Evolutionary conservation across 2,113 vertebrate genomes (phyloP), one percentile per base, ranked within the genome.

Genomic region (Oenanthe melanoleuca): DNA sequence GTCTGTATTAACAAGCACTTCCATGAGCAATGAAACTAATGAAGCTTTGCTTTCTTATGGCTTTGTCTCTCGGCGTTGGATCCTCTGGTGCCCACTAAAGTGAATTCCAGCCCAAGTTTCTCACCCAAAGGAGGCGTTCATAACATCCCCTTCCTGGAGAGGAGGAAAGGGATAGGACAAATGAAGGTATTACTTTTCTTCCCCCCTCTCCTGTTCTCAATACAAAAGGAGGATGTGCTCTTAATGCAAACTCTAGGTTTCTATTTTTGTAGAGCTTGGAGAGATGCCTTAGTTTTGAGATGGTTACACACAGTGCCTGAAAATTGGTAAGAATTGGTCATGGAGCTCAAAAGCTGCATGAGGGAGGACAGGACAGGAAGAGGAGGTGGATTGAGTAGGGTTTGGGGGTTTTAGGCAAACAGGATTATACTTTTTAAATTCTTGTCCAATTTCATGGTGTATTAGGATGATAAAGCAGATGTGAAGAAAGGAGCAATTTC

Each of bases 11-110:
- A 91, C 94, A 94, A 95, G 92, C 96, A 74, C 92, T 96, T 95
- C 88, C 90, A 78, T 19, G 75, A 91, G 96, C 95, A 95, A 93
- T 96, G 95, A 96, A 97, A 94, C 96, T 96, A 96, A 96, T 96
- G 96, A 96, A 96, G 95, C 94, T 86, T 95, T 96, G 91, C 80
- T 92, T 92, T 86, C 79, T 59, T 84, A 80, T 12, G 65, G 60
- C 33, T 74, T 70, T 90, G 67, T 80, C 91, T 96, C 92, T 64
- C 57, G 17, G 52, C 60, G 26, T 37, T 73, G 91, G 95, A 83
- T 92, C 40, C 96, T 97, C 96, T n/a, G 82, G 92, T 90, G 95
- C 91, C 91, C 60, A 63, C 91, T 96, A 97, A 97, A 96, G 71
- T 22, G 67, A 92, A 55, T 89, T 90, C 92, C 86, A 94, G 67